Percentiles rank a stretch among this genome's conserved stretches.
These are phyloP conservation scores for Cancer borealis DNA, from an alignment of 2,888 invertebrate species.

Conservation along the genomic window DNA sequence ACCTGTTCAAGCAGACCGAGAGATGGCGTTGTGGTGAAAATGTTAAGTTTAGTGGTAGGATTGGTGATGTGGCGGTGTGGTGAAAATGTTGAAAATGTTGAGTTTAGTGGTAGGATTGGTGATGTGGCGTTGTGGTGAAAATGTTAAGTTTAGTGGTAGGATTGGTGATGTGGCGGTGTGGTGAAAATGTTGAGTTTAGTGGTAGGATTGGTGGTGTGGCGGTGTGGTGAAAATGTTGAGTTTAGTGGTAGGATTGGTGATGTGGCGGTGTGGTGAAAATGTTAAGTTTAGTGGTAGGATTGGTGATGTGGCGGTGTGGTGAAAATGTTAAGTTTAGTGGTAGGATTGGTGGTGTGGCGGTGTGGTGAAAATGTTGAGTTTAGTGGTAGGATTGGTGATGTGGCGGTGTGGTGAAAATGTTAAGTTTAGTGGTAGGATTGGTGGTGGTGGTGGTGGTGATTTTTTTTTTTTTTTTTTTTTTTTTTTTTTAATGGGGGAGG, in stretches of 20 bases:
- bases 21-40: neutral
- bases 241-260: neutral
- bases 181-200: neutral
- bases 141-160: neutral
- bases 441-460: neutral
- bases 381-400: neutral
- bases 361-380: neutral
- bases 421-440: neutral
- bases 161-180: neutral
- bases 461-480: too few species aligned
- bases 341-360: neutral
- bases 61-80: neutral
- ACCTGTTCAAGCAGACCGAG: conserved; percentile 81
- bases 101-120: neutral
- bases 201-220: neutral
- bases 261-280: neutral
- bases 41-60: neutral
- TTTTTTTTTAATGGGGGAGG: too few species aligned
- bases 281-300: neutral
- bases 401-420: neutral
- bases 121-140: neutral
- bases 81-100: neutral
- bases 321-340: neutral
- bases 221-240: neutral
- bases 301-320: neutral